These are phyloP conservation scores for Actias luna DNA, from an alignment of 2,888 invertebrate species.

Conservation along the genomic window DNA sequence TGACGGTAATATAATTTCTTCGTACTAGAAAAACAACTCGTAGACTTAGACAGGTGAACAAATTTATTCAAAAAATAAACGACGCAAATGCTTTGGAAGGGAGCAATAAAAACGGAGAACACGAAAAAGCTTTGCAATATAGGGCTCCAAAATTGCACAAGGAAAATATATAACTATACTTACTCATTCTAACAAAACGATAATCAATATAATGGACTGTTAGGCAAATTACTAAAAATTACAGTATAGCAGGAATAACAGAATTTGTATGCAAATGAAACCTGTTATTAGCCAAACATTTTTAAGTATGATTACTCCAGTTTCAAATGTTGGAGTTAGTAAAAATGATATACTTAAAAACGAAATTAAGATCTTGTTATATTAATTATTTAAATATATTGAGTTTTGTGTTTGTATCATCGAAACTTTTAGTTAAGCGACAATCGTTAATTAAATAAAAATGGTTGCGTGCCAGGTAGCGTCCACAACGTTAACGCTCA, in stretches of 20 bases:
- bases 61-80: slow-evolving; percentile 30
- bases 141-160: slow-evolving; percentile 32
- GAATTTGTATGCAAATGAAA: background rate
- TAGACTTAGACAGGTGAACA: slow-evolving; percentile 26
- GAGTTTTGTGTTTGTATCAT: background rate
- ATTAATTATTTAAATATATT: no score
- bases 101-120: slow-evolving; percentile 32
- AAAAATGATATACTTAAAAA: no score
- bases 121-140: slow-evolving; percentile 33
- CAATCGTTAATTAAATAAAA: no score
- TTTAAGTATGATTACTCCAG: background rate
- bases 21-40: slow-evolving; percentile 2
- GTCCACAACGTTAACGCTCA: no score
- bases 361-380: no score
- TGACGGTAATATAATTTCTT: slow-evolving; percentile 1
- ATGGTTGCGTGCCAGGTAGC: no score
- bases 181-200: slow-evolving; percentile 36
- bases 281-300: background rate
- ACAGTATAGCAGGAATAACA: background rate
- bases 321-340: background rate
- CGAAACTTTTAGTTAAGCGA: no score
- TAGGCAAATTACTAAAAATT: slow-evolving; percentile 43
- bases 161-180: slow-evolving; percentile 34
- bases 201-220: slow-evolving; percentile 37
- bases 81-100: slow-evolving; percentile 24